Evolutionary conservation across 2,113 vertebrate species (phyloP).

Genomic region (Bucco capensis): DNA sequence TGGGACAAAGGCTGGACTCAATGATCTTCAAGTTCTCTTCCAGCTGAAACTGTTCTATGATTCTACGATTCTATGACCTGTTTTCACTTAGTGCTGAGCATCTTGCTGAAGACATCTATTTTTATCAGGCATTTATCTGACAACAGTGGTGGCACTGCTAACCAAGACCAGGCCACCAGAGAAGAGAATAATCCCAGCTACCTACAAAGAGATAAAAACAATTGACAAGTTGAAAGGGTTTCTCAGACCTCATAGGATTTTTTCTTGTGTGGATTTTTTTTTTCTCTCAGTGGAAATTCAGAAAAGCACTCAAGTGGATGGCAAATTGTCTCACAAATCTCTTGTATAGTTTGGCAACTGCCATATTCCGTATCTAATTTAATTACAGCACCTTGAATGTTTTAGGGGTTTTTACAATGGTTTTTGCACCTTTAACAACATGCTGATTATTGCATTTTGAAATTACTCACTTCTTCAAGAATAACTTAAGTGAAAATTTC

Average conservation of each 20-base stretch:
- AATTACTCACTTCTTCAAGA: constrained; percentile 16
- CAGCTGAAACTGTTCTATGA: too few species aligned
- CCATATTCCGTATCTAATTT: constrained; percentile 22
- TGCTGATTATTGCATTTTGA: not conserved
- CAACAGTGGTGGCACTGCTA: not conserved
- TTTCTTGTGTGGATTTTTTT: not conserved
- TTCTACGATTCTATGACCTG: too few species aligned
- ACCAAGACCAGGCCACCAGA: not conserved
- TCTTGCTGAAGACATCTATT: not conserved
- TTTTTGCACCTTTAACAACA: constrained; percentile 46
- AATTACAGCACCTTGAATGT: not conserved
- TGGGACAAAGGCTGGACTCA: too few species aligned
- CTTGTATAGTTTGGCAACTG: constrained; percentile 1
- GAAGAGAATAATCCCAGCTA: not conserved
- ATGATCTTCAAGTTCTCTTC: too few species aligned
- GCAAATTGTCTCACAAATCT: not conserved
- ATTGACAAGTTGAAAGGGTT: not conserved
- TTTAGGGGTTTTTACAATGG: constrained; percentile 25
- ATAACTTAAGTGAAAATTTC: constrained; percentile 38
- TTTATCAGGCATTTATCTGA: constrained; percentile 1
- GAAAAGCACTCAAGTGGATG: constrained; percentile 6
- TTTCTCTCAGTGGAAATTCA: not conserved
- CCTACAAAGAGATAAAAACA: not conserved
- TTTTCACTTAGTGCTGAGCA: not conserved
- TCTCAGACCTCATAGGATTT: not conserved